Conservation (phyloP, 2,888 invertebrate species). For the Automeris io region DNA sequence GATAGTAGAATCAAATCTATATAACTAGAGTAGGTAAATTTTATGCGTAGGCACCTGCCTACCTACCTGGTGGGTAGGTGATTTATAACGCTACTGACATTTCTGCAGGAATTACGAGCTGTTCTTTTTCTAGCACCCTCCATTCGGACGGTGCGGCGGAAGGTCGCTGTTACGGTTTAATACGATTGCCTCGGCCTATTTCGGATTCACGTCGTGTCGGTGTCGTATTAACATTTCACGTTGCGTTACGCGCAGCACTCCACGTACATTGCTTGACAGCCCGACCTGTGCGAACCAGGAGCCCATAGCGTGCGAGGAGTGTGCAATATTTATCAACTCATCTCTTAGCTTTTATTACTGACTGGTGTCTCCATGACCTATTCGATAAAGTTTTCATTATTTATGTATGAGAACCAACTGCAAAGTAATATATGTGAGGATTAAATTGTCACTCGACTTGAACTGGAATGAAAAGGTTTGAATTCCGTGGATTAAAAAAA, state of each 20-base stretch:
- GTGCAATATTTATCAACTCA: constrained; percentile 27
- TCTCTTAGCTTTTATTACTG: constrained; percentile 23
- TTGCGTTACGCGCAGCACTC: constrained; percentile 12
- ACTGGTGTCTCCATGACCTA: too few relatives aligned
- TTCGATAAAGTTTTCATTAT: constrained; percentile 2
- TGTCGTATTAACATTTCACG: constrained; percentile 36
- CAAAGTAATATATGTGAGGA: neutral
- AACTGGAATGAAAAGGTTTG: too few relatives aligned
- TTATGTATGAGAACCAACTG: neutral
- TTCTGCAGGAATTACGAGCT: neutral
- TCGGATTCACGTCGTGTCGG: constrained; percentile 31
- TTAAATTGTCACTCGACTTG: too few relatives aligned
- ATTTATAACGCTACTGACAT: too few relatives aligned
- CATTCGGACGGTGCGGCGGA: constrained; percentile 2
- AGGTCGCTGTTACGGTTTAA: constrained; percentile 21
- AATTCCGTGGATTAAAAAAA: too few relatives aligned
- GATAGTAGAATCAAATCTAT: too few relatives aligned
- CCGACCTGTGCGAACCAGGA: constrained; percentile 14
- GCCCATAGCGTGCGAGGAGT: constrained; percentile 12
- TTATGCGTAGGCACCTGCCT: too few relatives aligned
- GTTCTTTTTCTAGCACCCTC: constrained; percentile 5
- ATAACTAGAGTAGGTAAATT: too few relatives aligned
- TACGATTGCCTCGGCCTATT: constrained; percentile 33
- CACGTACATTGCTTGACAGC: constrained; percentile 7
- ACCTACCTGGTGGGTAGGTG: too few relatives aligned